phyloP scores from a whole-genome alignment of 2,888 invertebrate genomes.

The Heliconius hortense region DNA sequence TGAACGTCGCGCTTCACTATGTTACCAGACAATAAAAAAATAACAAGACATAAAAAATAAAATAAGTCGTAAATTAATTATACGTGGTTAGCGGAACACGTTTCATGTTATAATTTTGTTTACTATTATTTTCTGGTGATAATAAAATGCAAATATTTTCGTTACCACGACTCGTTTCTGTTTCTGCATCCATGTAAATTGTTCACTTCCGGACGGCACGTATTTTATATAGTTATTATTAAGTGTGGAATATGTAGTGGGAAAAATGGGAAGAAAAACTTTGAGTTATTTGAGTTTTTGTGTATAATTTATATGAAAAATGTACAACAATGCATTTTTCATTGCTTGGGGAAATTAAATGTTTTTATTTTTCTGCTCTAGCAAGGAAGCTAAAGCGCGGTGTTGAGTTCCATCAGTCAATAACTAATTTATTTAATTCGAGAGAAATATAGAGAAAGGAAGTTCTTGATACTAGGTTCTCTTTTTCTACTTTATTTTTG shows the following conservation, averaged over 20 bases:
- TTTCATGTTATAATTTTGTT: slow-evolving; percentile 40
- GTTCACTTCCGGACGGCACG: slow-evolving; percentile 11
- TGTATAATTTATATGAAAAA: neutral
- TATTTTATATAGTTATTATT: slow-evolving; percentile 20
- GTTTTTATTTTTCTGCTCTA: neutral
- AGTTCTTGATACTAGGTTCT: neutral
- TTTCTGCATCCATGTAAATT: slow-evolving; percentile 27
- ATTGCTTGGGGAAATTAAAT: neutral
- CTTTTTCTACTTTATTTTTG: too few species aligned
- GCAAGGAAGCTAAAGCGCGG: neutral
- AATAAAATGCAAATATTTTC: slow-evolving; percentile 41
- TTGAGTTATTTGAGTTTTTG: neutral
- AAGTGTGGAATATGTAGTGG: slow-evolving; percentile 14
- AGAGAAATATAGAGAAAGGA: neutral
- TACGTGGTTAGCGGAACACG: slow-evolving; percentile 32
- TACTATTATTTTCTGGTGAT: slow-evolving; percentile 35
- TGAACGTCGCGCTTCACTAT: neutral
- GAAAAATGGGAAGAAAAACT: neutral
- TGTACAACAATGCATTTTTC: neutral
- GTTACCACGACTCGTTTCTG: slow-evolving; percentile 26
- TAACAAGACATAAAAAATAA: slow-evolving; percentile 21
- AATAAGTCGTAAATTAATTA: slow-evolving; percentile 41
- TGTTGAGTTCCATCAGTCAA: neutral
- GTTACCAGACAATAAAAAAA: neutral
- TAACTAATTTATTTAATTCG: neutral